Conservation (phyloP, 2,113 vertebrate genomes). For the Pagrus major region DNA sequence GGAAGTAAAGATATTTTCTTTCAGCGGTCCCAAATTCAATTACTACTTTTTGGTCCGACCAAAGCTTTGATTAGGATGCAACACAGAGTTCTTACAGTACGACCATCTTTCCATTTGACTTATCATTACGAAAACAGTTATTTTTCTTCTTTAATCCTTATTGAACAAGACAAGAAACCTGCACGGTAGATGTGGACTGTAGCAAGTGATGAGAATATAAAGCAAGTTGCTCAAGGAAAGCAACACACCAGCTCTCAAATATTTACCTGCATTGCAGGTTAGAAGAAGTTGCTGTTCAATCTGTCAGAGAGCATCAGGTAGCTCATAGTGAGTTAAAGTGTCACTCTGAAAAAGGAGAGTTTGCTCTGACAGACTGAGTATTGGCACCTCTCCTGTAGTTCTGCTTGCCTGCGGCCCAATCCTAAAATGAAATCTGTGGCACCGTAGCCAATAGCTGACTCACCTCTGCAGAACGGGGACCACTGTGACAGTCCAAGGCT, state of each 20-base stretch:
- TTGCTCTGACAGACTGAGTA: constrained; percentile 3
- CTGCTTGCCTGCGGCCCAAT: neutral
- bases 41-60: neutral
- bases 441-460: constrained; percentile 60
- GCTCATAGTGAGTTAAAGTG: neutral
- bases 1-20: neutral
- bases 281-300: neutral
- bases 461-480: constrained; percentile 55
- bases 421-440: constrained; percentile 10
- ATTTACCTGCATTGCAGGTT: constrained; percentile 20
- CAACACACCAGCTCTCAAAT: constrained; percentile 7
- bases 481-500: constrained; percentile 40
- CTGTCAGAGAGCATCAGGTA: constrained; percentile 10
- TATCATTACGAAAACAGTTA: neutral
- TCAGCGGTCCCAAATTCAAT: neutral
- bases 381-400: constrained; percentile 16
- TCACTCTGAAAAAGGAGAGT: constrained; percentile 6
- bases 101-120: neutral
- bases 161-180: neutral
- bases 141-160: neutral
- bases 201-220: neutral
- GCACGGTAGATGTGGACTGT: neutral
- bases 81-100: neutral
- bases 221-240: neutral
- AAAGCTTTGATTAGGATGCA: constrained; percentile 26